Evolutionary conservation across 1,140 invertebrate genomes (phyloP), one percentile per base, ranked within the genome.

Genomic region (Stratiolaelaps scimitus): DNA sequence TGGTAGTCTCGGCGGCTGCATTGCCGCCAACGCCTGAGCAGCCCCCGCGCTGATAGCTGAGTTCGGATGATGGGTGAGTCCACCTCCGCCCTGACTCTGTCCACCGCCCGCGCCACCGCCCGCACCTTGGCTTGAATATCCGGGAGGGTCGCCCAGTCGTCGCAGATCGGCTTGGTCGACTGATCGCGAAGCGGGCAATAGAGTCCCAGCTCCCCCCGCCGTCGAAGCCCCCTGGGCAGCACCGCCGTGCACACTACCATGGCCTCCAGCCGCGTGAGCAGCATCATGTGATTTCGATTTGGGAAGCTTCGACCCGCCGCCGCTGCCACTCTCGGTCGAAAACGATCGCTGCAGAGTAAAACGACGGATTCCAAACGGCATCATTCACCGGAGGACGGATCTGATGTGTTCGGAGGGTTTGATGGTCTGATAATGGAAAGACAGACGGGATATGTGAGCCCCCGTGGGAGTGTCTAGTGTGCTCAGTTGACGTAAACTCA

Each of bases 271-370:
- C n/a, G n/a, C n/a, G n/a, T n/a, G n/a, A n/a, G n/a, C n/a, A 23
- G 26, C 34, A 60, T 60, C 53, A 26, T 60, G 53, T 17, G 53
- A 60, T 60, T 60, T 60, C 34, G 53, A 60, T 34, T 60, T 60
- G 15, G 53, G 53, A 19, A 60, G 26, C 53, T 60, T 60, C 34
- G 53, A 34, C 26, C 53, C 34, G 34, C 34, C 34, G 4, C 34
- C 34, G 4, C 34, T 10, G 34, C 34, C 53, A 60, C 53, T 60
- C 34, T 60, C 53, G 53, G 53, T 60, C 20, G 53, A 60, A 34
- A 60, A 60, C 23, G 53, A 60, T 60, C 53, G 26, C 53, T 60
- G 53, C 26, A 60, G 53, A 19, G 53, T 34, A 34, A 60, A 60
- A 23, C 53, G 53, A 60, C 53, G 53, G 53, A 60, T 60, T 17